A percentile compares a stretch with the other conserved stretches of the same genome.
Conservation (phyloP, 37 sponge, comb jelly and placozoan species). For the Aplysina aerophoba region DNA sequence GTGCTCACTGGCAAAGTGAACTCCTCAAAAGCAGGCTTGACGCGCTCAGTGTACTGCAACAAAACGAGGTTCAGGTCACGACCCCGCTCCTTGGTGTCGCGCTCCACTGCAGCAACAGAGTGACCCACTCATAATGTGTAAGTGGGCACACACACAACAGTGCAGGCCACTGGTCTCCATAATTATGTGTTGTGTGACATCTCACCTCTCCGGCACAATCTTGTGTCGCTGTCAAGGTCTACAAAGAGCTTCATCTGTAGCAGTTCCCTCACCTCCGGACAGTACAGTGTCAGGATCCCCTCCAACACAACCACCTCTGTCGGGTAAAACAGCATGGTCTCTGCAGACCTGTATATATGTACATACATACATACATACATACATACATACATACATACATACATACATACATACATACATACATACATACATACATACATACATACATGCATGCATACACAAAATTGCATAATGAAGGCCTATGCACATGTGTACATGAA, state of each 20-base stretch:
- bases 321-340: slow-evolving; percentile 43
- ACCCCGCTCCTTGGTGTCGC: slow-evolving; percentile 85
- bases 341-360: neutral
- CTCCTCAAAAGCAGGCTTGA: slow-evolving; percentile 98
- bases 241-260: slow-evolving; percentile 97
- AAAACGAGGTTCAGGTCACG: slow-evolving; percentile 77
- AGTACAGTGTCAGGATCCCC: slow-evolving; percentile 94
- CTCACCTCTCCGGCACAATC: slow-evolving; percentile 89
- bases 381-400: neutral
- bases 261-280: slow-evolving; percentile 76
- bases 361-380: slow-evolving; percentile 6
- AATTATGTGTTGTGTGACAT: too few species aligned
- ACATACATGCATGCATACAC: neutral
- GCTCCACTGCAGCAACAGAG: slow-evolving; percentile 52
- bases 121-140: neutral
- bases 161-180: too few species aligned
- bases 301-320: slow-evolving; percentile 92
- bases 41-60: slow-evolving; percentile 82
- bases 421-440: neutral
- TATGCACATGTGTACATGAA: too few species aligned
- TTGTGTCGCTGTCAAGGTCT: slow-evolving; percentile 92
- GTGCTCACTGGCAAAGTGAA: slow-evolving; percentile 93
- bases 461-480: neutral
- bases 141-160: neutral
- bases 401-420: neutral